Percentiles rank a stretch among this genome's conserved stretches.
phyloP scores from a whole-genome alignment of 2,113 vertebrate species.

The Xyliphius kryptos region DNA sequence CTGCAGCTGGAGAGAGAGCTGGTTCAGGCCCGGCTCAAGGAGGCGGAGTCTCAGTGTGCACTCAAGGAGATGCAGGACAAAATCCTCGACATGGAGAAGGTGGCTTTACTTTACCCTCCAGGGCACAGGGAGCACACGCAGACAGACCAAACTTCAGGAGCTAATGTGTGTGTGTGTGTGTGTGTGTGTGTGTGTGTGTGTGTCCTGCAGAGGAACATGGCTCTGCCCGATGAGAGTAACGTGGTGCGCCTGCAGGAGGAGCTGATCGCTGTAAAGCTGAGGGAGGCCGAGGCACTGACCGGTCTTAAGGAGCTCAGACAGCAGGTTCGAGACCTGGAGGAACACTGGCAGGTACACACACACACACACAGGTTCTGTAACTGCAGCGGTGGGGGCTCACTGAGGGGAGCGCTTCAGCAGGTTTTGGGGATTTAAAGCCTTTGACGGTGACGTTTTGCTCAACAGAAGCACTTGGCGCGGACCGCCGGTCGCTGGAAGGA shows the following conservation, averaged over 20 bases:
- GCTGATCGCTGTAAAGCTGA: constrained; percentile 86
- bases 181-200: too few relatives aligned
- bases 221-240: constrained; percentile 95
- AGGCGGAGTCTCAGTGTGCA: constrained; percentile 94
- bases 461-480: constrained; percentile 88
- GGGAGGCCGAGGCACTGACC: constrained; percentile 87
- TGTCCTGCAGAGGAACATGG: constrained; percentile 75
- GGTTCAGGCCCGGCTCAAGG: constrained; percentile 88
- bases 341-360: constrained; percentile 94
- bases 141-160: too few relatives aligned
- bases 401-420: too few relatives aligned
- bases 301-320: constrained; percentile 89
- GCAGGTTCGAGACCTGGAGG: constrained; percentile 87
- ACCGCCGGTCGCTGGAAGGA: constrained; percentile 92
- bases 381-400: too few relatives aligned
- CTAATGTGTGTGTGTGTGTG: too few relatives aligned
- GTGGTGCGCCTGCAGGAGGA: constrained; percentile 90
- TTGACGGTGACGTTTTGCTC: too few relatives aligned
- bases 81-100: constrained; percentile 93
- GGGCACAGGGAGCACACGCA: too few relatives aligned
- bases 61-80: constrained; percentile 99
- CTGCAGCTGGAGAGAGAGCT: constrained; percentile 92
- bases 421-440: too few relatives aligned
- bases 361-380: too few relatives aligned
- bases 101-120: too few relatives aligned